Evolutionary conservation across 2,888 invertebrate genomes (phyloP), one percentile per base, ranked within the genome.

Genomic region (Schrankia costaestrigalis): DNA sequence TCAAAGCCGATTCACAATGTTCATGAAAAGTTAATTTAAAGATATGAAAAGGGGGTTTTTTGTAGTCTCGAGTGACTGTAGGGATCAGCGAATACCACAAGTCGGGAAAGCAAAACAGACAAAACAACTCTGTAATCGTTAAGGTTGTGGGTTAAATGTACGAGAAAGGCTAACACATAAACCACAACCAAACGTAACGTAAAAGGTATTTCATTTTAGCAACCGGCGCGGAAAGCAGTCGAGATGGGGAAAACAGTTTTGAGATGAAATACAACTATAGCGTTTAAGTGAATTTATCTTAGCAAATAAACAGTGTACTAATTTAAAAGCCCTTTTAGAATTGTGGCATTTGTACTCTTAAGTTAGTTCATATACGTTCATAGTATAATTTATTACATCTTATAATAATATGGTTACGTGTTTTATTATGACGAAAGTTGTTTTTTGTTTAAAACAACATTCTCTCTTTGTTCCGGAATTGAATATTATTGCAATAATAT

Each of bases 1-100:
- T 63, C 43, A 55, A 42, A 56, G 49, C 53, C 51, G 56, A 48
- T 63, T 60, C 46, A 59, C 61, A 51, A 50, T 53, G 47, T 57
- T 63, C 60, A 55, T 66, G 34, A 69, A 74, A 68, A 67, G 66
- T 72, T 67, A 59, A 64, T 71, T 71, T 44, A 61, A 58, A 63
- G 63, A 66, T 71, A 62, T 67, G 62, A 70, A 64, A 62, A 61
- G 61, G 60, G 56, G 52, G 58, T 61, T 64, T 63, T 68, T 59
- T 51, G 38, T 52, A 58, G 52, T 56, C 60, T 55, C 50, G 56
- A 50, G 53, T 57, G 41, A 48, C 46, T 48, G 31, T 41, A 45
- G 57, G 52, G 60, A 56, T 63, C 55, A 57, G 49, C 49, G 50
- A 49, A 52, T 54, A 57, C 55, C 58, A 51, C 49, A 55, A 67